Percentiles rank a stretch among this genome's conserved stretches.
These are phyloP conservation scores for Patagioenas fasciata DNA, from an alignment of 2,113 vertebrate genomes.

Conservation along the genomic window DNA sequence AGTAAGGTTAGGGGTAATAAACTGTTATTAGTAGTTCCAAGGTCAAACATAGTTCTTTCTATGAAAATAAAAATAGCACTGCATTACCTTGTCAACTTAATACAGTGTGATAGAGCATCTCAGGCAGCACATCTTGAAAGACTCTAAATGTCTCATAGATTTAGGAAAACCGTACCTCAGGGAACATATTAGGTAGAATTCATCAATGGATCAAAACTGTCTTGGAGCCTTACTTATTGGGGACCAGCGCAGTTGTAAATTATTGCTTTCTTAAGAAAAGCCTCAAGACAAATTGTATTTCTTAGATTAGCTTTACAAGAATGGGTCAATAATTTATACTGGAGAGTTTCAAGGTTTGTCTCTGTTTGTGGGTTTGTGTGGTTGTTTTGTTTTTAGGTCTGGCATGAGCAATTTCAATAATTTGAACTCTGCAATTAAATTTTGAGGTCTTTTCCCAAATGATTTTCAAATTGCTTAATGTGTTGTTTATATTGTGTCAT, in stretches of 20 bases:
- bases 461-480: slow-evolving; percentile 44
- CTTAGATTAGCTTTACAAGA: slow-evolving; percentile 43
- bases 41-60: slow-evolving; percentile 71
- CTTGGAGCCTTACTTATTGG: slow-evolving; percentile 59
- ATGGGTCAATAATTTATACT: slow-evolving; percentile 48
- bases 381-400: neutral
- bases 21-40: slow-evolving; percentile 69
- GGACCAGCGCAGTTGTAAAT: slow-evolving; percentile 53
- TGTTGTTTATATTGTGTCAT: slow-evolving; percentile 41
- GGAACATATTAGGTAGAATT: slow-evolving; percentile 69
- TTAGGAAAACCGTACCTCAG: slow-evolving; percentile 75
- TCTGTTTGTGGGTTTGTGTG: neutral
- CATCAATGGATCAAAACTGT: slow-evolving; percentile 75
- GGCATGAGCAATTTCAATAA: slow-evolving; percentile 26
- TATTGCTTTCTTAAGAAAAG: slow-evolving; percentile 59
- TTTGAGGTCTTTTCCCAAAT: slow-evolving; percentile 55
- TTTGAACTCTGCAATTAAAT: slow-evolving; percentile 55
- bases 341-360: neutral
- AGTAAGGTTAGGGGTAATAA: slow-evolving; percentile 51
- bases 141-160: slow-evolving; percentile 77
- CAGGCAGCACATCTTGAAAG: slow-evolving; percentile 69
- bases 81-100: slow-evolving; percentile 76
- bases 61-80: slow-evolving; percentile 66
- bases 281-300: slow-evolving; percentile 68
- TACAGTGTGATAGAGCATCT: slow-evolving; percentile 75